Conservation (phyloP, 2,888 invertebrate species). For the Tipula unca region DNA sequence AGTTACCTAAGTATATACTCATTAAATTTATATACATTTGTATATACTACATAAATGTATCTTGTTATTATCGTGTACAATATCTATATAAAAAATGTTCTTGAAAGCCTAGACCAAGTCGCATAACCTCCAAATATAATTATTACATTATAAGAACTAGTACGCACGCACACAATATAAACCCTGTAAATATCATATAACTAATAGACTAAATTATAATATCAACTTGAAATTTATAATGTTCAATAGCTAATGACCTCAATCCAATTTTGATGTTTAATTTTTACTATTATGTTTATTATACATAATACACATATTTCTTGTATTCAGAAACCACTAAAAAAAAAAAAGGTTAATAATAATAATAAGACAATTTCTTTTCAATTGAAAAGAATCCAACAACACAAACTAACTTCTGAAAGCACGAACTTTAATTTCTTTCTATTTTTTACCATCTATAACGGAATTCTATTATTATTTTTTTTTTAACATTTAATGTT, state of each 20-base stretch:
- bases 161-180: too few relatives aligned
- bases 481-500: not conserved
- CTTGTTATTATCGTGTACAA: too few relatives aligned
- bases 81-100: too few relatives aligned
- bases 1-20: not conserved
- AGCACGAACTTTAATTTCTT: not conserved
- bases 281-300: not conserved
- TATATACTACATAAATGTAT: too few relatives aligned
- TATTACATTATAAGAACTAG: too few relatives aligned
- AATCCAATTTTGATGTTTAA: not conserved
- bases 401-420: not conserved
- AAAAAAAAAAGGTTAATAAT: not conserved
- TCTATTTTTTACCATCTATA: not conserved
- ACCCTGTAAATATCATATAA: not conserved
- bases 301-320: not conserved
- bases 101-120: not conserved
- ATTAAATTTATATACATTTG: not conserved
- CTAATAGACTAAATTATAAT: not conserved
- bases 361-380: not conserved
- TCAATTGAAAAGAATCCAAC: slow-evolving; percentile 8
- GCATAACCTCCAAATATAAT: not conserved
- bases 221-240: not conserved
- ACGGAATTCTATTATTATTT: not conserved
- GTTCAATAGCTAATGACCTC: not conserved
- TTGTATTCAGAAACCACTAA: not conserved